A percentile compares a stretch with the other conserved stretches of the same genome.
Evolutionary conservation across 1,140 invertebrate species (phyloP).

Genomic region (Penaeus japonicus): DNA sequence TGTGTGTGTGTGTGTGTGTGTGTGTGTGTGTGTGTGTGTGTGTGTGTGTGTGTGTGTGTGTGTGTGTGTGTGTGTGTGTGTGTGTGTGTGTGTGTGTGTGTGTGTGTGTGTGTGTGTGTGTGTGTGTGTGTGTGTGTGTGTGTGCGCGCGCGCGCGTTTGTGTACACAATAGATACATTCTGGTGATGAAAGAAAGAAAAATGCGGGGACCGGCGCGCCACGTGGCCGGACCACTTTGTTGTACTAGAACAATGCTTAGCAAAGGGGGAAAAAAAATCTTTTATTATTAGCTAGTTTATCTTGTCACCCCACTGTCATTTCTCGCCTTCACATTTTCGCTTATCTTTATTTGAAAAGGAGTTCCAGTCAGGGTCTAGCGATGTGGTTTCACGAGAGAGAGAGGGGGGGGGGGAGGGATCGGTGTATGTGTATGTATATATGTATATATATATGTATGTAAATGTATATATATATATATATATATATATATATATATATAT

Average conservation of each 20-base stretch:
- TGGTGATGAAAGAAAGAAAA: neutral
- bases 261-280: too few species aligned
- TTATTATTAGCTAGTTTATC: too few species aligned
- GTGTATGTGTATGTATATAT: neutral
- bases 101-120: neutral
- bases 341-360: too few species aligned
- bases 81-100: neutral
- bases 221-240: neutral
- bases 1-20: neutral
- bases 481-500: neutral
- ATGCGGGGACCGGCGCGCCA: neutral
- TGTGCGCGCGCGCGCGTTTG: neutral
- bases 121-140: neutral
- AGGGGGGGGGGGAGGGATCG: too few species aligned
- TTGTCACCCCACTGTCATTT: too few species aligned
- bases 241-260: too few species aligned
- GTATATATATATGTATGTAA: neutral
- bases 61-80: neutral
- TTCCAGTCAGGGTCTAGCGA: too few species aligned
- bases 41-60: neutral
- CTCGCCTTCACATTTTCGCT: too few species aligned
- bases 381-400: too few species aligned
- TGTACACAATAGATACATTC: neutral
- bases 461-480: neutral
- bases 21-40: neutral